Base-by-base conservation (phyloP, 2,888 invertebrate genomes). In the Xanthorhoe spadicearia region DNA sequence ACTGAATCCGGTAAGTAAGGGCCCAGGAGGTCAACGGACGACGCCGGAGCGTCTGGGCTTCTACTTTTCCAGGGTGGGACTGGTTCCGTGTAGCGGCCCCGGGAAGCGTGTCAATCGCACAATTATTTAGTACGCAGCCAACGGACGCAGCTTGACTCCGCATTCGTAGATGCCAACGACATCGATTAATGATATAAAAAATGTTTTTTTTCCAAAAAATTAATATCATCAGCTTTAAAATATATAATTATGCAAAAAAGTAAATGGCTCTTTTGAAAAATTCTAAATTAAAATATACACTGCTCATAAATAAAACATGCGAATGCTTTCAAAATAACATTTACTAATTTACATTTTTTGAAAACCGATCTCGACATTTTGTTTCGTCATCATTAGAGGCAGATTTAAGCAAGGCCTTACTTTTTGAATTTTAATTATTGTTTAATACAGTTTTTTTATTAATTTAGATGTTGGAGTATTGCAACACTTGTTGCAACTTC, bases 41-140 rank as follows among this genome's bases (percentile, higher is more conserved):
- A 65, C 82, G 84, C 81, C 83, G 73, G 55, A 69, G 73, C 69
- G 84, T 81, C 83, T 83, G 77, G 70, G 70, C 74, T 68, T 68
- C 63, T 64, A 70, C 77, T 71, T 74, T 71, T 74, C 70, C 72
- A 74, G 74, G 68, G 58, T 70, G 69, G 66, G 71, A 83, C 85
- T 74, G 82, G 87, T 85, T 85, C 79, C 81, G 80, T 69, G 77
- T 83, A 82, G 82, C 83, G 82, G 76, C 72, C 72, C 68, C 66
- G 74, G 77, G 78, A 78, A 78, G 79, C 78, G 79, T 80, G 83
- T 79, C 82, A 80, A 72, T 72, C 74, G 70, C 71, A 74, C 77
- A 72, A 77, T 71, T 76, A 80, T 75, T 77, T 72, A 78, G 75
- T 68, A 56, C 76, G 57, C 69, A 57, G 64, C 61, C 69, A 17